Evolutionary conservation across 2,113 vertebrate genomes (phyloP).

Genomic region (Dasyprocta punctata): DNA sequence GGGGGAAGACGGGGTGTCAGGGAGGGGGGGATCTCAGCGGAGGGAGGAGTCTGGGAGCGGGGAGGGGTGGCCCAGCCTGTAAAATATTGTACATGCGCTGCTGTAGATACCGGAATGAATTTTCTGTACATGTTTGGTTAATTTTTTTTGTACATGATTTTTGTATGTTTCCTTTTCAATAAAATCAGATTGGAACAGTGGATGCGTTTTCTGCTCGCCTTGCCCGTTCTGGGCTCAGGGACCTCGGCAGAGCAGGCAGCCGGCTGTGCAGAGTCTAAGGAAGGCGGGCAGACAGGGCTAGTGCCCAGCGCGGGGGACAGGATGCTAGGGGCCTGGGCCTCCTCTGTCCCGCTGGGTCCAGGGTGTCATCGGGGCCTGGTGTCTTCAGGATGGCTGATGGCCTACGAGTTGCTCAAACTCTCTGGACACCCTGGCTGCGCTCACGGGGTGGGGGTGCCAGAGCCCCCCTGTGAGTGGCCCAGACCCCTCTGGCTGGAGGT

Average conservation of each 20-base stretch:
- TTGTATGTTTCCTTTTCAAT: slow-evolving; percentile 88
- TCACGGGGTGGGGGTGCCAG: neutral
- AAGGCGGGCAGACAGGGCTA: neutral
- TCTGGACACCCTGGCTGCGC: neutral
- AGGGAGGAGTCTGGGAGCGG: slow-evolving; percentile 80
- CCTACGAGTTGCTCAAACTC: neutral
- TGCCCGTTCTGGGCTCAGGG: rapidly evolving
- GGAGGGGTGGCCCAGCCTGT: slow-evolving; percentile 76
- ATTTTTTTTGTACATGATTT: slow-evolving; percentile 85
- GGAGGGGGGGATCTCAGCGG: slow-evolving; percentile 75
- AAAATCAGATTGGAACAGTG: slow-evolving; percentile 82
- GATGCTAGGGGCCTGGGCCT: neutral
- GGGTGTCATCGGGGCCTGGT: too few relatives aligned
- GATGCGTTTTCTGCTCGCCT: neutral
- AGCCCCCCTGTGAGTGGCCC: too few relatives aligned
- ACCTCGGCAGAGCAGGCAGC: neutral
- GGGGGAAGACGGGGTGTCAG: slow-evolving; percentile 73
- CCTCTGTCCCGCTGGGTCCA: neutral
- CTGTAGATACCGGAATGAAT: slow-evolving; percentile 79
- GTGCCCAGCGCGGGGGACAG: neutral
- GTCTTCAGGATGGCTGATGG: neutral
- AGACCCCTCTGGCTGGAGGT: neutral
- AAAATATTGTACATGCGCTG: slow-evolving; percentile 77
- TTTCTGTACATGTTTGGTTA: slow-evolving; percentile 82
- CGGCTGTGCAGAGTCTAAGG: too few relatives aligned